phyloP scores from a whole-genome alignment of 2,797 vertebrate species.

The Pogoniulus pusillus region DNA sequence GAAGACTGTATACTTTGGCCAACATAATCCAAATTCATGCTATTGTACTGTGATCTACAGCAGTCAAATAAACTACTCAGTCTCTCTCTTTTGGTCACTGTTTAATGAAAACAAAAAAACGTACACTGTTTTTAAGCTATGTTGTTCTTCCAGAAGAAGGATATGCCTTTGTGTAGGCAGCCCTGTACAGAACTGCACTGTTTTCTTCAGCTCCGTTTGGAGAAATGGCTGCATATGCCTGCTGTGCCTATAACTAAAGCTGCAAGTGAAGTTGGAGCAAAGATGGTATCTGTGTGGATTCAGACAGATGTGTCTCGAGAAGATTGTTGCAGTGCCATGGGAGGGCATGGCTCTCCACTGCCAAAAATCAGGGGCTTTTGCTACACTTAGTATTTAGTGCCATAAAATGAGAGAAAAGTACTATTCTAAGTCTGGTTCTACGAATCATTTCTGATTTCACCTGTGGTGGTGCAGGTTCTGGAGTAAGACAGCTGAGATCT shows the following conservation, averaged over 20 bases:
- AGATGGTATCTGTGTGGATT: not conserved
- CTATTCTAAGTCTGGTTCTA: not conserved
- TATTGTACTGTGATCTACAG: not conserved
- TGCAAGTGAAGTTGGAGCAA: not conserved
- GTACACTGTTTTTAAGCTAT: not conserved
- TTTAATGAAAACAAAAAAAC: not conserved
- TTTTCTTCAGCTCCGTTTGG: not conserved
- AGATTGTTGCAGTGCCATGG: not conserved
- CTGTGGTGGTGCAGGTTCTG: not conserved
- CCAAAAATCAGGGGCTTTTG: not conserved
- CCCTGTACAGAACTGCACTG: not conserved
- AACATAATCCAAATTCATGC: not conserved
- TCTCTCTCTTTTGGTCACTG: not conserved
- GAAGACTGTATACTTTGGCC: constrained; percentile 8
- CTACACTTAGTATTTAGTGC: not conserved
- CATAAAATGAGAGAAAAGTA: not conserved
- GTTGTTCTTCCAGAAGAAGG: not conserved
- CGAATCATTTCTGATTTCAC: not conserved
- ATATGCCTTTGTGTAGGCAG: not conserved
- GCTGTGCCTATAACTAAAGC: not conserved
- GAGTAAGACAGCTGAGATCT: not conserved
- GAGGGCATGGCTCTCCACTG: not conserved
- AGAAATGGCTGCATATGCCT: fast-evolving
- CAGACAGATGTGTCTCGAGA: not conserved
- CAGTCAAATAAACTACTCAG: constrained; percentile 56